These are phyloP conservation scores for Macrotis lagotis DNA, from an alignment of 2,113 vertebrate species.

Conservation along the genomic window DNA sequence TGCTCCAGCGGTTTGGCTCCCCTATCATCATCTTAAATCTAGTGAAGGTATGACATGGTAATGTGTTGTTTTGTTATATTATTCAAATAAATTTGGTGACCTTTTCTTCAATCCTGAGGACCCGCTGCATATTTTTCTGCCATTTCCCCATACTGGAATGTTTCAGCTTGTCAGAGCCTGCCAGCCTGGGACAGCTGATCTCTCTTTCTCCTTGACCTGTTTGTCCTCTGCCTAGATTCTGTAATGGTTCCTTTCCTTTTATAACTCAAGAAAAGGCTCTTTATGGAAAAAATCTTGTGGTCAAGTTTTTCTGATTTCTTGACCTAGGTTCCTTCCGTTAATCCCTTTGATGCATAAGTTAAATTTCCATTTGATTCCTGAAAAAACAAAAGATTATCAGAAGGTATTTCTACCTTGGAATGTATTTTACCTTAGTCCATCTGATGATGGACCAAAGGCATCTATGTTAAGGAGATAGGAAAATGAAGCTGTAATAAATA, in stretches of 20 bases:
- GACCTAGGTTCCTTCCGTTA: background rate
- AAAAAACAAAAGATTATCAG: background rate
- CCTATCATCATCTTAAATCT: constrained; percentile 98
- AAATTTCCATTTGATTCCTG: background rate
- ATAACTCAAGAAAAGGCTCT: background rate
- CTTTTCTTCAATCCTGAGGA: background rate
- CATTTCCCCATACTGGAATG: background rate
- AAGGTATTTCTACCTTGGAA: background rate
- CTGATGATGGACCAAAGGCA: background rate
- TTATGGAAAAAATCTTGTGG: background rate
- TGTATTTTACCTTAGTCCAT: background rate
- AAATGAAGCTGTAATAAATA: background rate
- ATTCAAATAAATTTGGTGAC: no score
- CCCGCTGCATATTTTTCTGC: background rate
- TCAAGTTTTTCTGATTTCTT: background rate
- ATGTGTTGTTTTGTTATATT: background rate
- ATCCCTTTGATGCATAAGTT: background rate
- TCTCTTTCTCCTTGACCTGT: background rate
- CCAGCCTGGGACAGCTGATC: rapidly evolving
- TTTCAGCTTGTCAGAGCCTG: background rate
- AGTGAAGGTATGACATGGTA: constrained; percentile 90
- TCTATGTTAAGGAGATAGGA: background rate
- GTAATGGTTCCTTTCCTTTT: background rate
- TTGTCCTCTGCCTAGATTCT: background rate
- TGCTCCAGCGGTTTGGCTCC: constrained; percentile 98